A percentile compares a stretch with the other conserved stretches of the same genome.
Evolutionary conservation across 2,797 vertebrate genomes (phyloP).

Genomic region (Telmatherina bonti): DNA sequence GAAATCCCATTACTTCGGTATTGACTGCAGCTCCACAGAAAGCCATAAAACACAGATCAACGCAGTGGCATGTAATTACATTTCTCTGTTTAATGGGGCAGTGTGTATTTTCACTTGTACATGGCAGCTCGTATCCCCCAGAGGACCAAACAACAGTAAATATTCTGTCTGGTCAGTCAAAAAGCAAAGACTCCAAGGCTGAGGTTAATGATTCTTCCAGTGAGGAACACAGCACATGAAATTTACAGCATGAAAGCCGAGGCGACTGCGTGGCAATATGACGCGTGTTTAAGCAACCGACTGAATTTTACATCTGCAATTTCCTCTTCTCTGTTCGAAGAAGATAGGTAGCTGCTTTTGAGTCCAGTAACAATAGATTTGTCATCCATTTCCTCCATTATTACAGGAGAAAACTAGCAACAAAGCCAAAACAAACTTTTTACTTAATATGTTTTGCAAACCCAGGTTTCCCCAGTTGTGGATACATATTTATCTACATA

Average conservation of each 20-base stretch:
- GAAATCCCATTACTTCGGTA: too few species aligned
- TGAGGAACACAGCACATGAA: not conserved
- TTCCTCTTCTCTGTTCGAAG: conserved; percentile 6
- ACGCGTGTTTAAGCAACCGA: conserved; percentile 7
- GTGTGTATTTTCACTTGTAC: conserved; percentile 10
- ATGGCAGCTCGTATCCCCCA: conserved; percentile 26
- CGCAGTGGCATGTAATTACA: conserved; percentile 6
- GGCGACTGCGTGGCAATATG: not conserved
- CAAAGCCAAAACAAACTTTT: not conserved
- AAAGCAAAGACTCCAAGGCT: conserved; percentile 12
- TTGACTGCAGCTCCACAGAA: not conserved
- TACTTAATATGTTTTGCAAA: conserved; percentile 22
- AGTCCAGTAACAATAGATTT: conserved; percentile 8
- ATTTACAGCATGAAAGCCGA: conserved; percentile 21
- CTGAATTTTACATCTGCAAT: conserved; percentile 24
- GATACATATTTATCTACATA: not conserved
- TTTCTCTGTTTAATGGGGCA: not conserved
- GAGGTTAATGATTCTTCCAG: conserved; percentile 45
- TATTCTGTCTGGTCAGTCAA: conserved; percentile 11
- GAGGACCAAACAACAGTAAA: conserved; percentile 13
- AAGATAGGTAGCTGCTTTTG: conserved; percentile 20
- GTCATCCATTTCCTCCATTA: conserved; percentile 10
- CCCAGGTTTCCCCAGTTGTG: not conserved
- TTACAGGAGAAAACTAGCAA: conserved; percentile 1
- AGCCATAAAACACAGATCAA: conserved; percentile 4